A percentile compares a stretch with the other conserved stretches of the same genome.
Conservation (phyloP, 2,113 vertebrate species). For the Engraulis encrasicolus region DNA sequence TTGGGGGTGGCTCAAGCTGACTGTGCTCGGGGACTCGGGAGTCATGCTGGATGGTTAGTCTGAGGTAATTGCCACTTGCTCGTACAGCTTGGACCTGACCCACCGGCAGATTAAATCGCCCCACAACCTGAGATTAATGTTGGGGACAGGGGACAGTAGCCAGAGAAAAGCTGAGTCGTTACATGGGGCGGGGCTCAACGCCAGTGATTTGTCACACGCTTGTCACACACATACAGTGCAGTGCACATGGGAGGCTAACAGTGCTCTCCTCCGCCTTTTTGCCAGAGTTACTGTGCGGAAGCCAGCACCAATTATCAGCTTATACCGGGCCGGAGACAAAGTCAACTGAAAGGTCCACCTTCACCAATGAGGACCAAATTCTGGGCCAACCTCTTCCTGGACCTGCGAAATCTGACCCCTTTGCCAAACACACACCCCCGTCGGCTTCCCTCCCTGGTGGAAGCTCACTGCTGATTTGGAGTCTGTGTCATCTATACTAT, state of each 20-base stretch:
- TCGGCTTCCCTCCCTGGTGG: too few species aligned
- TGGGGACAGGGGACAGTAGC: background rate
- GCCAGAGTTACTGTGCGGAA: background rate
- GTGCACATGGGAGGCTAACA: background rate
- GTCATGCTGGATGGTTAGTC: background rate
- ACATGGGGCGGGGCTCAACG: background rate
- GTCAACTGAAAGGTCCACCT: too few species aligned
- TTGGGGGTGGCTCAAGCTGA: too few species aligned
- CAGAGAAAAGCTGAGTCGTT: background rate
- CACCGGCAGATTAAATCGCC: constrained; percentile 17
- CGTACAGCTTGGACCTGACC: background rate
- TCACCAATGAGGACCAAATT: too few species aligned
- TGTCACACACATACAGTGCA: too few species aligned
- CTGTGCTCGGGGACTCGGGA: too few species aligned
- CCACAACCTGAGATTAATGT: constrained; percentile 23
- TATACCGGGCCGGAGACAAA: too few species aligned
- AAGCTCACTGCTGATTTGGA: too few species aligned
- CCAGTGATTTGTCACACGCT: constrained; percentile 16
- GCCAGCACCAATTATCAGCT: background rate
- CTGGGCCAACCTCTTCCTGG: too few species aligned
- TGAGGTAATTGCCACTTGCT: constrained; percentile 9
- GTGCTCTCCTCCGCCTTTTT: background rate
- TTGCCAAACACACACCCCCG: too few species aligned
- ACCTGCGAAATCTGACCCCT: too few species aligned
- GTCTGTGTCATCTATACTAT: too few species aligned